These are phyloP conservation scores for Pentamera pediparva DNA, from an alignment of 53 echinoderm and acorn worm genomes.

Conservation along the genomic window DNA sequence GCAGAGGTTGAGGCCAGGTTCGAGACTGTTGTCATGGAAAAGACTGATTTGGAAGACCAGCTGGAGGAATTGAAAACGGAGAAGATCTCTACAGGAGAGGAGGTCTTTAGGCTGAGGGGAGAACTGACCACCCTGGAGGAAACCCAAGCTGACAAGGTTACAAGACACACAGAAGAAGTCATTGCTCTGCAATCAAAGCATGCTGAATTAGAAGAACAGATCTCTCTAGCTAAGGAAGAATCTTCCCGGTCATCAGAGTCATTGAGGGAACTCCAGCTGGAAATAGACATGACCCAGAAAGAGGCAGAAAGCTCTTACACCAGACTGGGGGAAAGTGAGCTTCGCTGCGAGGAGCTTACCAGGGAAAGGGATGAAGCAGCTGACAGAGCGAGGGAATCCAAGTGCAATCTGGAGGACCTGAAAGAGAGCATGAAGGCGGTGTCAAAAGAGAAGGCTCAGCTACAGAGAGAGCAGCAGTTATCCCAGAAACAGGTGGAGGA, in stretches of 20 bases:
- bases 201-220: constrained; percentile 32
- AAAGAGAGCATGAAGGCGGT: neutral
- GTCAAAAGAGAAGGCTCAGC: neutral
- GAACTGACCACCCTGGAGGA: constrained; percentile 28
- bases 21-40: constrained; percentile 13
- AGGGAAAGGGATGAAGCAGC: neutral
- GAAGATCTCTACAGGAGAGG: constrained; percentile 21
- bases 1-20: constrained; percentile 6
- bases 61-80: constrained; percentile 12
- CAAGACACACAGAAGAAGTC: constrained; percentile 37
- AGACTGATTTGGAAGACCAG: constrained; percentile 18
- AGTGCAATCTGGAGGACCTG: constrained; percentile 18
- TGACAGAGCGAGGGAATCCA: neutral
- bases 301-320: neutral
- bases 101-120: constrained; percentile 10
- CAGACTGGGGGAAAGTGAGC: neutral
- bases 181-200: constrained; percentile 42
- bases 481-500: too few species aligned
- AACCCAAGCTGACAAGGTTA: constrained; percentile 24
- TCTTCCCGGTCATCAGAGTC: constrained; percentile 5
- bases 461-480: constrained; percentile 33
- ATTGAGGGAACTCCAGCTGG: constrained; percentile 3
- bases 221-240: neutral
- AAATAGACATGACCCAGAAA: neutral
- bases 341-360: neutral